Base-by-base conservation (phyloP, 2,888 invertebrate species). In the Eueremaeus valkanovi region DNA sequence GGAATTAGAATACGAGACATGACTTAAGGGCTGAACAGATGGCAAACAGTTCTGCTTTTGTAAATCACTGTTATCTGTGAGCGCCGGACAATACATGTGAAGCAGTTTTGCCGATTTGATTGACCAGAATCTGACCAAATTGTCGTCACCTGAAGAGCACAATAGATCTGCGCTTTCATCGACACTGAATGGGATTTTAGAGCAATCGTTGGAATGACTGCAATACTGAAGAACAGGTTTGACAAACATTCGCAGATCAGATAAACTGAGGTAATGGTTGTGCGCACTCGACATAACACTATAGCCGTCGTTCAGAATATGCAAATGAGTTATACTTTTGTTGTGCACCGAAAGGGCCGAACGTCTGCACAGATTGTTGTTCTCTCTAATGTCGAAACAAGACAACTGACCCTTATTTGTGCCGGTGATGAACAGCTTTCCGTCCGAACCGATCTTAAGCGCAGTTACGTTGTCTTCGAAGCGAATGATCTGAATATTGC, bases 131-230 rank as follows among this genome's bases (percentile, higher is more conserved):
- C 78, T 55, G 27, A 76, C 76, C n/a, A 76, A 75, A 72, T 75
- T 72, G 45, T 78, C 78, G 55, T 77, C 75, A 5, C 78, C 78
- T n/a, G 77, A 68, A 45, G 76, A 77, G 51, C 78, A 78, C 3
- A 78, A 24, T 27, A 78, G 33, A 68, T 75, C 73, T 2, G 75
- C 45, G 29, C 73, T 73, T 66, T 78, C 77, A 72, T 76, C 75
- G 16, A 76, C 63, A 72, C 76, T 77, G 31, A 78, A 68, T 27
- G 76, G 40, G 13, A 78, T 66, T 68, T 76, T 77, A 27, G 74
- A 76, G 51, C 75, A 77, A 8, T 73, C 40, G 45, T 76, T 78
- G 18, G 73, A 49, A 66, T 78, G 78, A 51, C 75, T 68, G 49
- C 76, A 73, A 73, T 77, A 78, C 1, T 74, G 61, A 66, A 78